These are phyloP conservation scores for Acrocyrtus sp. DNA, from an alignment of 2,888 invertebrate genomes.

Conservation along the genomic window DNA sequence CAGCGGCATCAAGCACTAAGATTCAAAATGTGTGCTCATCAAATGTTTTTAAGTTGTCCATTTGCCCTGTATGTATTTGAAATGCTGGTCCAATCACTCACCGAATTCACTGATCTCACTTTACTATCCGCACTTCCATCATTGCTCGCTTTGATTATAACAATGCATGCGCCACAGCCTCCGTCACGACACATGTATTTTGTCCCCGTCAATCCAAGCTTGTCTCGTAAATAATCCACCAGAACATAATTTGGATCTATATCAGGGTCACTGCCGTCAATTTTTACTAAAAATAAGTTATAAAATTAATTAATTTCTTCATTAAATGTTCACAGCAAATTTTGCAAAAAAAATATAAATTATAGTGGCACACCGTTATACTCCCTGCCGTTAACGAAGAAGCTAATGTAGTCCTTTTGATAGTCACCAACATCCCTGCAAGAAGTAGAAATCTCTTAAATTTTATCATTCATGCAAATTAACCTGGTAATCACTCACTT, in stretches of 20 bases:
- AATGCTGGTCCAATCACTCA: slow-evolving; percentile 64
- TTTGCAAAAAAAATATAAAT: not conserved
- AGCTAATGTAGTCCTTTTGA: slow-evolving; percentile 1
- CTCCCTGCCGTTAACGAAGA: slow-evolving; percentile 15
- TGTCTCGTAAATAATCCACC: slow-evolving; percentile 72
- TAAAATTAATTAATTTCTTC: not conserved
- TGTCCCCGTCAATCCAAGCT: slow-evolving; percentile 73
- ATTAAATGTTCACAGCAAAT: not conserved
- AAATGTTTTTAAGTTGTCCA: not conserved
- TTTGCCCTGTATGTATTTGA: too few species aligned
- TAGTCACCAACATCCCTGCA: too few species aligned
- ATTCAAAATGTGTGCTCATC: not conserved
- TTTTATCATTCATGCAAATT: too few species aligned
- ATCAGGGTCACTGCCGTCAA: slow-evolving; percentile 8
- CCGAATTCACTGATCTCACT: slow-evolving; percentile 74
- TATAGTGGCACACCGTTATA: too few species aligned
- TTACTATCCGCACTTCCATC: slow-evolving; percentile 67
- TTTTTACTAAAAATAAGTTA: slow-evolving; percentile 21
- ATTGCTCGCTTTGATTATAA: slow-evolving; percentile 63
- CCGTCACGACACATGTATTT: slow-evolving; percentile 80
- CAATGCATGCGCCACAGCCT: not conserved
- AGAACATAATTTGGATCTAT: slow-evolving; percentile 15
- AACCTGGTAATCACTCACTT: too few species aligned
- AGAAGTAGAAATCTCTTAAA: too few species aligned
- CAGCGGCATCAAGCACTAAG: slow-evolving; percentile 67